Conservation (phyloP, 2,113 vertebrate species). For the Poecile atricapillus region DNA sequence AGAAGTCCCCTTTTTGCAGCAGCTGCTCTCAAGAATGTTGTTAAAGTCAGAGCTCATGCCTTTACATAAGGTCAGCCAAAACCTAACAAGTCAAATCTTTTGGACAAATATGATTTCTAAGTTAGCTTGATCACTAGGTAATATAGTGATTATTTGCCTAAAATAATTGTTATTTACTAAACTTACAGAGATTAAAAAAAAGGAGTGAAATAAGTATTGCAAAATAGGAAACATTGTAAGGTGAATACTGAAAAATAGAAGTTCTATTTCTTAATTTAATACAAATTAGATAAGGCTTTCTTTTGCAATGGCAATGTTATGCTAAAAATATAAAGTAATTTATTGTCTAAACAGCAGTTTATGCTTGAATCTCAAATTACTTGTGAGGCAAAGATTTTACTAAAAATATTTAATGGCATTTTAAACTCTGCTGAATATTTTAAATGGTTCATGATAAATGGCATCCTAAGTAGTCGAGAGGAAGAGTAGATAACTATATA, state of each 20-base stretch:
- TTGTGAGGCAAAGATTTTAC: not conserved
- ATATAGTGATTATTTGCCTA: not conserved
- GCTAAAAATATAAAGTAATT: not conserved
- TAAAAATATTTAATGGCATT: not conserved
- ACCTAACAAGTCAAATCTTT: not conserved
- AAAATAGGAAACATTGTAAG: not conserved
- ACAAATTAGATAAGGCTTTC: not conserved
- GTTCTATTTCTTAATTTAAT: not conserved
- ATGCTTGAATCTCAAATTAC: not conserved
- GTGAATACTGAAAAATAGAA: not conserved
- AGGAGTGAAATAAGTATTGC: not conserved
- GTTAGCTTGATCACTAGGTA: not conserved
- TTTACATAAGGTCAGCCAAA: not conserved
- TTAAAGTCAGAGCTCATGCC: not conserved
- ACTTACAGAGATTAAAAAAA: not conserved
- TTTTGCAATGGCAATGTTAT: not conserved
- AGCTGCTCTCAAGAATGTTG: not conserved
- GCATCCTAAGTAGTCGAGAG: not conserved
- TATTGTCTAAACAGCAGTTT: not conserved
- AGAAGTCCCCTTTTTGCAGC: not conserved
- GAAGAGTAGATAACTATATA: not conserved
- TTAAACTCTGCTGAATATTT: not conserved
- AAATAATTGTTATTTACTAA: not conserved
- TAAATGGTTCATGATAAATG: not conserved
- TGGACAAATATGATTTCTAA: not conserved